Base-by-base conservation (phyloP, 2,113 vertebrate genomes). In the Willisornis vidua region DNA sequence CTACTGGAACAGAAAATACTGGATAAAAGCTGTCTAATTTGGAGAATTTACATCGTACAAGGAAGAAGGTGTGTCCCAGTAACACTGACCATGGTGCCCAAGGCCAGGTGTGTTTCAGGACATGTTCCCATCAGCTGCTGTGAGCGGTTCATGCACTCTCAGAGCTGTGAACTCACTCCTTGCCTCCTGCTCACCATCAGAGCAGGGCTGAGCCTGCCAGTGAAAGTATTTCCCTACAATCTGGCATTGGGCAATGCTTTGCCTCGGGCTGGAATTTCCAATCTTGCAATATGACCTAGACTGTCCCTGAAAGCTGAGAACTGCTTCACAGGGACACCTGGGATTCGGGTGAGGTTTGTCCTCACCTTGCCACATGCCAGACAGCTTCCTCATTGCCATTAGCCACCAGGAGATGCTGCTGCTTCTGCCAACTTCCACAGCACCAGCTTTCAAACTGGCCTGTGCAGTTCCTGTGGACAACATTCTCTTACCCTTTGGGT, bases 81-180 rank as follows among this genome's bases (percentile, higher is more conserved):
- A 66, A 62, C 3, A 29, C 31, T 70, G 49, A 31, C 25, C 2
- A 9, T 2, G 7, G 14, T 85, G 55, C 48, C 48, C 66, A 37
- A 66, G 65, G 31, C 12, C 24, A 33, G 43, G 7, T 19, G 41
- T 41, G 59, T 45, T 70, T 54, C 55, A 71, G 85, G 25, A 71
- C 52, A 48, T 12, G 2, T 2, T 5, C 19, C 59, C 52, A 7
- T 46, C 3, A 3, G 19, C 39, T 55, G 16, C 62, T 0, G 1
- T 1, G 46, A 91, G 37, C 24, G 25, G 14, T 19, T 70, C 13
- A 18, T 6, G 39, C 12, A 19, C 35, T 74, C 28, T 25, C 61
- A 59, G 71, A 82, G 31, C 35, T 2, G 2, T 19, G 70, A 87
- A 72, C 25, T 35, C 63, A 19, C 12, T 66, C 71, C 51, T 48